phyloP scores from a whole-genome alignment of 2,113 vertebrate species.

The Eurystomus gularis region DNA sequence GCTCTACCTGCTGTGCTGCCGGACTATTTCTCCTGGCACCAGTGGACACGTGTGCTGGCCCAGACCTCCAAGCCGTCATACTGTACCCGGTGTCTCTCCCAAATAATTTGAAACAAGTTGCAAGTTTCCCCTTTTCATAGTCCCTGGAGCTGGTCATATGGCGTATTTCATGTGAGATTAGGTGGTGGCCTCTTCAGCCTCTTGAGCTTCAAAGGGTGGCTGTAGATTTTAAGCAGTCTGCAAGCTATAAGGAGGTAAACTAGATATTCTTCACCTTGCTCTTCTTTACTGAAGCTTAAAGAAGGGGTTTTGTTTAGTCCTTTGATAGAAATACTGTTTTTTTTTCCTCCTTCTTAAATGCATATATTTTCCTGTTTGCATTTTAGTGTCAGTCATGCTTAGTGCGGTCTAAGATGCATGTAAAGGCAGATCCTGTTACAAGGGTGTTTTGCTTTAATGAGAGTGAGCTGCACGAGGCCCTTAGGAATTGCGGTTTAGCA shows the following conservation, averaged over 20 bases:
- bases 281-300: background rate
- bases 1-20: fast-evolving
- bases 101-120: background rate
- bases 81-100: background rate
- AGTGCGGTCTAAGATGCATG: background rate
- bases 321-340: background rate
- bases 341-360: background rate
- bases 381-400: background rate
- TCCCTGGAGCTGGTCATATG: background rate
- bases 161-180: fast-evolving
- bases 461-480: background rate
- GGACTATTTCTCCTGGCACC: fast-evolving
- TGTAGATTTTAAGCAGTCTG: background rate
- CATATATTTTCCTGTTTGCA: background rate
- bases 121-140: background rate
- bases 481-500: background rate
- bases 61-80: fast-evolving
- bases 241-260: background rate
- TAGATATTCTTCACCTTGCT: background rate
- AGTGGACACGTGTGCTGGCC: fast-evolving
- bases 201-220: background rate
- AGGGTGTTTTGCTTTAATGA: background rate
- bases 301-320: background rate
- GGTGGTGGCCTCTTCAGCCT: background rate
- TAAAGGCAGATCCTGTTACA: background rate